Evolutionary conservation across 2,797 vertebrate species (phyloP).

Genomic region (Luscinia megarhynchos): DNA sequence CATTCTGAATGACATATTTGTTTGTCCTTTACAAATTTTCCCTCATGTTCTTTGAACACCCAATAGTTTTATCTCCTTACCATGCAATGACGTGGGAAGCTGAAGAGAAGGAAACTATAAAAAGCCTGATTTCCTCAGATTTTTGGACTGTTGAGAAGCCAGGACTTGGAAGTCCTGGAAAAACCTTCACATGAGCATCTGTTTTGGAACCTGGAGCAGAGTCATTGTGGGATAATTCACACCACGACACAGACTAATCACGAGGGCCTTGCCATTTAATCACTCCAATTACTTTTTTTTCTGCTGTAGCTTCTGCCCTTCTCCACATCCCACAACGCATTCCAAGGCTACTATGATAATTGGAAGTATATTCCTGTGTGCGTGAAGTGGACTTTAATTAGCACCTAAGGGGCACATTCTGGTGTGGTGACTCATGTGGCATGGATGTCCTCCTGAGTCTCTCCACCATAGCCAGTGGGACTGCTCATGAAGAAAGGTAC

Average conservation of each 20-base stretch:
- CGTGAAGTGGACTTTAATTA: slow-evolving; percentile 47
- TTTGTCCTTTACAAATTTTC: background rate
- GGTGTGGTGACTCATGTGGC: background rate
- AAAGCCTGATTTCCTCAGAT: background rate
- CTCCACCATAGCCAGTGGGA: background rate
- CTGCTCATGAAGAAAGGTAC: background rate
- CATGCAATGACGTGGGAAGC: background rate
- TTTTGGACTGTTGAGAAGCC: background rate
- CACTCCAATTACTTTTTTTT: background rate
- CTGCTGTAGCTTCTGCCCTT: slow-evolving; percentile 20
- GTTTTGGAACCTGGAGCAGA: background rate
- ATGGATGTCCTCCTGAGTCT: background rate
- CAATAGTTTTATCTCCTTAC: background rate
- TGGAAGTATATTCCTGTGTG: slow-evolving; percentile 24
- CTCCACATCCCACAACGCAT: slow-evolving; percentile 20
- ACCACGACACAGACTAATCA: background rate
- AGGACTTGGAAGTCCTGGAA: background rate
- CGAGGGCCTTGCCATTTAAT: slow-evolving; percentile 16
- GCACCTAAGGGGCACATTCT: slow-evolving; percentile 5
- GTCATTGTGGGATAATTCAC: slow-evolving; percentile 30
- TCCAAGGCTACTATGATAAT: slow-evolving; percentile 27
- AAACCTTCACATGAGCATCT: background rate
- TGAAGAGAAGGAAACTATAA: background rate
- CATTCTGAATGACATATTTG: background rate
- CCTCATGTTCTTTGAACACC: background rate